Conservation (phyloP, 2,888 invertebrate species). For the Amitus sp. region DNA sequence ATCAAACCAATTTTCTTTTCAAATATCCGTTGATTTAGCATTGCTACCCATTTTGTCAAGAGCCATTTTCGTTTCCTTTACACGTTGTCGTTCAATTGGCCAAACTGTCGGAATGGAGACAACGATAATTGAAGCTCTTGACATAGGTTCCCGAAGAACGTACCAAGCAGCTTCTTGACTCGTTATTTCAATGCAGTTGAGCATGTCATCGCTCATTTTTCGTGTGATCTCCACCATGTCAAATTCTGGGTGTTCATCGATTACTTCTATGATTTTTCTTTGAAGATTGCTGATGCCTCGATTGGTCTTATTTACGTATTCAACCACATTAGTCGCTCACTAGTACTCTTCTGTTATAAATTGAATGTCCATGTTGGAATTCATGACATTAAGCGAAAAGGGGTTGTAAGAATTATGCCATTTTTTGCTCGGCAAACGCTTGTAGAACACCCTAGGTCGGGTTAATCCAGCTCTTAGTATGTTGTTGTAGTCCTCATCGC, state of each 20-base stretch:
- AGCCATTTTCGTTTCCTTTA: slow-evolving; percentile 53
- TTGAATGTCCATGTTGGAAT: slow-evolving; percentile 38
- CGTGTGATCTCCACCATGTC: slow-evolving; percentile 45
- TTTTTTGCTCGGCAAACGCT: slow-evolving; percentile 36
- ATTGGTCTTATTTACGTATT: slow-evolving; percentile 46
- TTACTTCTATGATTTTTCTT: background rate
- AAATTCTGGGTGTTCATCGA: slow-evolving; percentile 43
- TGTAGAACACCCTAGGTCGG: slow-evolving; percentile 39
- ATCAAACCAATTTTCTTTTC: slow-evolving; percentile 62
- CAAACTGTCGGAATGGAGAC: slow-evolving; percentile 37
- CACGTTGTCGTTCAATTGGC: slow-evolving; percentile 59
- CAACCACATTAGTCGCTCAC: slow-evolving; percentile 41
- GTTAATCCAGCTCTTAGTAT: slow-evolving; percentile 43
- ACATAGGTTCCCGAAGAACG: slow-evolving; percentile 62
- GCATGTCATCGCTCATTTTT: slow-evolving; percentile 48
- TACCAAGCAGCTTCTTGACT: slow-evolving; percentile 65
- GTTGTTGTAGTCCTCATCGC: slow-evolving; percentile 46
- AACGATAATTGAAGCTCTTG: slow-evolving; percentile 47
- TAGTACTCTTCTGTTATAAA: slow-evolving; percentile 22
- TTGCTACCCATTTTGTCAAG: slow-evolving; percentile 45
- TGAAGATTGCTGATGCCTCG: slow-evolving; percentile 45
- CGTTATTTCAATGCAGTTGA: slow-evolving; percentile 53
- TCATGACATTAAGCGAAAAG: slow-evolving; percentile 35
- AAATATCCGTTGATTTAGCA: slow-evolving; percentile 51
- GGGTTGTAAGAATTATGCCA: slow-evolving; percentile 45